Conservation (phyloP, 2,888 invertebrate genomes). For the Liposcelis brunnea region DNA sequence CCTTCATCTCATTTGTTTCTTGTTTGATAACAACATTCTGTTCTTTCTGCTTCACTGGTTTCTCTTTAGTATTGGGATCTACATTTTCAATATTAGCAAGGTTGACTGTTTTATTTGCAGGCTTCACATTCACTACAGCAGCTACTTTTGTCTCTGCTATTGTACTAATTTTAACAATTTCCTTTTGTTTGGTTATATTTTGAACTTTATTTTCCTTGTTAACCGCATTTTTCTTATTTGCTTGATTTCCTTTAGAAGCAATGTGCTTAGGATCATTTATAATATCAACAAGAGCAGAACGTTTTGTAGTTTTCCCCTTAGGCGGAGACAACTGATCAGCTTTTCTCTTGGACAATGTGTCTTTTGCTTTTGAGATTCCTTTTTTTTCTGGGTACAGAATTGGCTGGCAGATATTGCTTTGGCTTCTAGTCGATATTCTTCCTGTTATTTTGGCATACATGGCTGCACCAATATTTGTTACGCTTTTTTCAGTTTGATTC, state of each 20-base stretch:
- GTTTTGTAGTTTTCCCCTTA: slow-evolving; percentile 44
- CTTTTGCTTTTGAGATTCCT: slow-evolving; percentile 20
- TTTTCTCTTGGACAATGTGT: slow-evolving; percentile 53
- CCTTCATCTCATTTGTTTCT: slow-evolving; percentile 8
- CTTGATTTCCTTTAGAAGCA: slow-evolving; percentile 15
- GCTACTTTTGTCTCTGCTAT: slow-evolving; percentile 28
- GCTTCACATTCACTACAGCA: slow-evolving; percentile 26
- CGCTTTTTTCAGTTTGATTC: too few relatives aligned
- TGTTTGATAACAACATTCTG: slow-evolving; percentile 3
- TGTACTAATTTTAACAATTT: slow-evolving; percentile 19
- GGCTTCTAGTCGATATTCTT: too few relatives aligned
- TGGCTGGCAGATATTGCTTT: too few relatives aligned
- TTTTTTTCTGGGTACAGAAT: background rate
- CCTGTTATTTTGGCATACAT: too few relatives aligned
- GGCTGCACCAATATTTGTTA: too few relatives aligned
- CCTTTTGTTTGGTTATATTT: slow-evolving; percentile 19
- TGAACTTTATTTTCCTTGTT: slow-evolving; percentile 20
- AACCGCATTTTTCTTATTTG: slow-evolving; percentile 14
- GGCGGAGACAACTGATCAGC: slow-evolving; percentile 54
- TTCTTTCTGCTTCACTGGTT: slow-evolving; percentile 24
- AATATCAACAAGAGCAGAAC: slow-evolving; percentile 74
- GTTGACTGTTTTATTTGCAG: slow-evolving; percentile 22
- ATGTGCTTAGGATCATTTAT: slow-evolving; percentile 41
- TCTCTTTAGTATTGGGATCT: slow-evolving; percentile 17
- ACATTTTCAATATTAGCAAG: slow-evolving; percentile 5